Evolutionary conservation across 1,140 invertebrate species (phyloP).

Genomic region (Leucophenga varia): DNA sequence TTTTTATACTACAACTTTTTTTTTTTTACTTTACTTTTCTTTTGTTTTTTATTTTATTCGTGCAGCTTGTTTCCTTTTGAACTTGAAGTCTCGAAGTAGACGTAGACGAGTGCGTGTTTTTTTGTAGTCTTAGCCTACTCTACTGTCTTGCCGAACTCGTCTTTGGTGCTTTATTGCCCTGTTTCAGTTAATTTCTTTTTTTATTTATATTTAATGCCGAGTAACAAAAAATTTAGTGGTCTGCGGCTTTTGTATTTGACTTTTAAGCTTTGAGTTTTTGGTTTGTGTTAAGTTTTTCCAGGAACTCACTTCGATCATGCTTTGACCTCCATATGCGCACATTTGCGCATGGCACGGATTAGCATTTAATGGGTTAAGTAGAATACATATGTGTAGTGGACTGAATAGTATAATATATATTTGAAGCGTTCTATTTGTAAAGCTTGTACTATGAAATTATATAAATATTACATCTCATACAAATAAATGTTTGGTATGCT

Average conservation of each 20-base stretch:
- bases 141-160: conserved; percentile 23
- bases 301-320: conserved; percentile 8
- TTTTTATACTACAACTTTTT: conserved; percentile 18
- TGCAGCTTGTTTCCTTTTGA: conserved; percentile 53
- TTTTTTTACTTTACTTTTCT: conserved; percentile 2
- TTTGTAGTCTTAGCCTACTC: no score
- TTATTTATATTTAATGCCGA: no score
- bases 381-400: no score
- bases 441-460: no score
- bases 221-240: no score
- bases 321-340: conserved; percentile 33
- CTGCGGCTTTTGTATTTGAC: conserved; percentile 33
- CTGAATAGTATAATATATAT: no score
- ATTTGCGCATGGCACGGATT: conserved; percentile 4
- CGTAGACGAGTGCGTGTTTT: no score
- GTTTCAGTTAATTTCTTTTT: conserved; percentile 20
- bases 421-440: no score
- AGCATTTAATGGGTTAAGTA: conserved; percentile 8
- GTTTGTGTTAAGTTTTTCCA: no score
- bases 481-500: no score
- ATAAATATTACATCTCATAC: no score
- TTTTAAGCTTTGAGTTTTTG: conserved; percentile 35
- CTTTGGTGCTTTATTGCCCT: conserved; percentile 45
- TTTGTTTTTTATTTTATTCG: conserved; percentile 22
- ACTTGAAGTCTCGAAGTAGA: no score